Evolutionary conservation across 2,888 invertebrate genomes (phyloP).

Genomic region (Trichogramma evanescens): DNA sequence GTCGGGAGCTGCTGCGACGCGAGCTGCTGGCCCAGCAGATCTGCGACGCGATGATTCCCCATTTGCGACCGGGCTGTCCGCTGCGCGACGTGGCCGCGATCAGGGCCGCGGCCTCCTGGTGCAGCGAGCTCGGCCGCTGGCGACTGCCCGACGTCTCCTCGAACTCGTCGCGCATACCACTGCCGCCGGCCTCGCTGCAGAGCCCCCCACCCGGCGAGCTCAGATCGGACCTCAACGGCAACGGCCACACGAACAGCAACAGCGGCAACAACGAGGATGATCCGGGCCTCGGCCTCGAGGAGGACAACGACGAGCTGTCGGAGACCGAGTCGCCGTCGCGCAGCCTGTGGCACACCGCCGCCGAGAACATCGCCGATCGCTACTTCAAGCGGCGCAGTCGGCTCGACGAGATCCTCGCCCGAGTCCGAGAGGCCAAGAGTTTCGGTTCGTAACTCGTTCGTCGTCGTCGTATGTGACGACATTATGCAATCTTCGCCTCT

Average conservation of each 20-base stretch:
- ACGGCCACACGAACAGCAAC: conserved; percentile 36
- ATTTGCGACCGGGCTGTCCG: conserved; percentile 43
- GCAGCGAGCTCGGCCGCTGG: conserved; percentile 43
- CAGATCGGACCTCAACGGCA: conserved; percentile 29
- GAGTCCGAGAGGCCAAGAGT: conserved; percentile 39
- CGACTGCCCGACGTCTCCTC: conserved; percentile 38
- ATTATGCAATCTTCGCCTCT: too few relatives aligned
- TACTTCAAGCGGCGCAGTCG: conserved; percentile 41
- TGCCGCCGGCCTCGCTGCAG: conserved; percentile 37
- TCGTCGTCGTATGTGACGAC: too few relatives aligned
- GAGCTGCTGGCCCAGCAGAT: conserved; percentile 42
- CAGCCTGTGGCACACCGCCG: conserved; percentile 5
- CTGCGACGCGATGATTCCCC: conserved; percentile 44
- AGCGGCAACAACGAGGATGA: conserved; percentile 23
- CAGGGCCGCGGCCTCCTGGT: conserved; percentile 41
- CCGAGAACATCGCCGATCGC: conserved; percentile 34
- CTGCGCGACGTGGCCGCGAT: conserved; percentile 38
- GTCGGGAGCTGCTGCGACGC: conserved; percentile 41
- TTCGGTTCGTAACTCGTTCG: conserved; percentile 33
- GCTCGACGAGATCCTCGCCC: conserved; percentile 40
- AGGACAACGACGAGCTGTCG: conserved; percentile 23
- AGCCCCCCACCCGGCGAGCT: conserved; percentile 30
- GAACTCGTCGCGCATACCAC: conserved; percentile 32
- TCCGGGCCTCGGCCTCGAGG: conserved; percentile 10
- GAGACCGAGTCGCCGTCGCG: conserved; percentile 14